Percentiles rank a stretch among this genome's conserved stretches.
phyloP scores from a whole-genome alignment of 2,113 vertebrate species.

The Romanogobio albipinnatus region DNA sequence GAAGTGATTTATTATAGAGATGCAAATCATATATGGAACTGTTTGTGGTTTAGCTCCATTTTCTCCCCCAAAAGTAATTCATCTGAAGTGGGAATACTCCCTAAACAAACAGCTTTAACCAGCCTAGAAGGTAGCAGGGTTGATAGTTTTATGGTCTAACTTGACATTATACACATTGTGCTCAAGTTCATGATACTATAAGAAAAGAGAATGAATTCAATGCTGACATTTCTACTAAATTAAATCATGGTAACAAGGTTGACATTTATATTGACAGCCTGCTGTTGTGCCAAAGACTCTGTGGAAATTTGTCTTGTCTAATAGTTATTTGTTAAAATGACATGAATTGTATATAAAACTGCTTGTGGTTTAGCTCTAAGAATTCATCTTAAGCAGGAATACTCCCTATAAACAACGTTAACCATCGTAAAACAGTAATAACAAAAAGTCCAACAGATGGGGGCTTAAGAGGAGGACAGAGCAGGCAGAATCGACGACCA shows the following conservation, averaged over 20 bases:
- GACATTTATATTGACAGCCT: not conserved
- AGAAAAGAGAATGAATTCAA: not conserved
- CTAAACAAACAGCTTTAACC: constrained; percentile 3
- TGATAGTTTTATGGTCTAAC: constrained; percentile 1
- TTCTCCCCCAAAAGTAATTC: not conserved
- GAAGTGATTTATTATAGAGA: constrained; percentile 10
- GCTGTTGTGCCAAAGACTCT: not conserved
- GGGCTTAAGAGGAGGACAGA: too few species aligned
- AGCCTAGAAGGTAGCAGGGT: not conserved
- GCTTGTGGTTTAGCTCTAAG: not conserved
- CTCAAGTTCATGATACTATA: constrained; percentile 5
- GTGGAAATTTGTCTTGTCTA: not conserved
- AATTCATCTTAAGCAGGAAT: not conserved
- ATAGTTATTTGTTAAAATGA: not conserved
- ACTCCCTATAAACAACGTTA: not conserved
- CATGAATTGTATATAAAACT: not conserved
- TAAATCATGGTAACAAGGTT: not conserved
- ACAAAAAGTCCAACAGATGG: too few species aligned
- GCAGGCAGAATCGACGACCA: too few species aligned
- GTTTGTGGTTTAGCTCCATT: constrained; percentile 9
- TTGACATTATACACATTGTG: not conserved
- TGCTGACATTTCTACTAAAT: not conserved
- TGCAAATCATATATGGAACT: not conserved
- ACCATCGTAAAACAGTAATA: not conserved
- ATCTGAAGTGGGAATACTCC: not conserved